Percentiles rank a stretch among this genome's conserved stretches.
Evolutionary conservation across 2,888 invertebrate genomes (phyloP).

Genomic region (Falcaria lacertinaria): DNA sequence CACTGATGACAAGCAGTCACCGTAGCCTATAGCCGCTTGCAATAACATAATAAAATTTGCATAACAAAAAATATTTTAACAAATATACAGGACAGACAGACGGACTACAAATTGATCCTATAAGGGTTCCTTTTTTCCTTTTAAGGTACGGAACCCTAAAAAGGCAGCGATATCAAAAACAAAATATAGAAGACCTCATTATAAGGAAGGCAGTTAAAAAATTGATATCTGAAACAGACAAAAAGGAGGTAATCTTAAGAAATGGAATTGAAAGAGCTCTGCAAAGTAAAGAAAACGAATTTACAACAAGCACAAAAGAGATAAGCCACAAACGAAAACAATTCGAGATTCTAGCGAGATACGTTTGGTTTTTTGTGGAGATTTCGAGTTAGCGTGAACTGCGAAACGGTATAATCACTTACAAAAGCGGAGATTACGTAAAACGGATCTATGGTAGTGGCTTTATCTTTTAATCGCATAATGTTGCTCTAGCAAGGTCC

Average conservation of each 20-base stretch:
- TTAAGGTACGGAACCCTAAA: no score
- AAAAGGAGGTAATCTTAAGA: slow-evolving; percentile 28
- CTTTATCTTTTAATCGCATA: slow-evolving; percentile 29
- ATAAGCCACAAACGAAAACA: slow-evolving; percentile 46
- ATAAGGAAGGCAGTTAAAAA: slow-evolving; percentile 22
- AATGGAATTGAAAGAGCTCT: slow-evolving; percentile 22
- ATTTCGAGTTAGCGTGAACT: slow-evolving; percentile 25
- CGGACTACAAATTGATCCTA: no score
- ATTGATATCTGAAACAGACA: slow-evolving; percentile 25
- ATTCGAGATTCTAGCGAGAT: slow-evolving; percentile 39
- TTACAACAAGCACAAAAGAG: slow-evolving; percentile 39
- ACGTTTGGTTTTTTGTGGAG: slow-evolving; percentile 34
- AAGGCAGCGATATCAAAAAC: no score
- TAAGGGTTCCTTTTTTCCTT: no score
- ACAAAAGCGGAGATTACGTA: slow-evolving; percentile 26
- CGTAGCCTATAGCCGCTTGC: no score
- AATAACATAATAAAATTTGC: no score
- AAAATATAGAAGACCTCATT: no score
- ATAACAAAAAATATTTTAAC: no score
- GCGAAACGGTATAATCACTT: slow-evolving; percentile 33
- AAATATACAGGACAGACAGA: no score
- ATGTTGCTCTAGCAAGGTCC: slow-evolving; percentile 7
- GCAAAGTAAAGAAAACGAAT: slow-evolving; percentile 37
- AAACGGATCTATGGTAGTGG: slow-evolving; percentile 29
- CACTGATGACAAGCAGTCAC: no score